These are phyloP conservation scores for Marronus borbonicus DNA, from an alignment of 2,888 invertebrate genomes.

Conservation along the genomic window DNA sequence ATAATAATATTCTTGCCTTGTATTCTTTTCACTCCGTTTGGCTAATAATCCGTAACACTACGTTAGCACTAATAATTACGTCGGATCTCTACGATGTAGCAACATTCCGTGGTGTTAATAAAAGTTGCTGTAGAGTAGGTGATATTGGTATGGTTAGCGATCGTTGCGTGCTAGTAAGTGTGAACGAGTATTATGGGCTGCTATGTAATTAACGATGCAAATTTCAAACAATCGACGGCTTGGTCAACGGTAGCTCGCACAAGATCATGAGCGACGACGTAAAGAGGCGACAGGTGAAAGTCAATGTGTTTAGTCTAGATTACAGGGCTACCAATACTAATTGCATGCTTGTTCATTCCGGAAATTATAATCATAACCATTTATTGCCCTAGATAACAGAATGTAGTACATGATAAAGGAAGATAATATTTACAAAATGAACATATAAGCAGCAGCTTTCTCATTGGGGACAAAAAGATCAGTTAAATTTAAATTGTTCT, in stretches of 20 bases:
- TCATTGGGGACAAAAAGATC: too few relatives aligned
- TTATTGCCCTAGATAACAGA: too few relatives aligned
- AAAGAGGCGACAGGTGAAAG: constrained; percentile 15
- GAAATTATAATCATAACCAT: too few relatives aligned
- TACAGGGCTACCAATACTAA: too few relatives aligned
- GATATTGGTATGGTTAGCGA: constrained; percentile 24
- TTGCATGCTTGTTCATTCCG: too few relatives aligned
- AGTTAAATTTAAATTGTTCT: too few relatives aligned
- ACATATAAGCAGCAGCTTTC: too few relatives aligned
- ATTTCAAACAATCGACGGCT: constrained; percentile 43
- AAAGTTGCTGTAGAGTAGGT: constrained; percentile 23
- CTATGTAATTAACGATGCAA: constrained; percentile 55
- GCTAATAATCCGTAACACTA: constrained; percentile 22
- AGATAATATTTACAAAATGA: too few relatives aligned
- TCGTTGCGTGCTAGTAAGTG: constrained; percentile 45
- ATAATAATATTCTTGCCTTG: constrained; percentile 11
- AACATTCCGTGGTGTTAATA: constrained; percentile 33
- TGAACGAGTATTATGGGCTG: constrained; percentile 45
- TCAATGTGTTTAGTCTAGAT: too few relatives aligned
- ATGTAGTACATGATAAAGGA: too few relatives aligned
- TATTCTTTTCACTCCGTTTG: constrained; percentile 31
- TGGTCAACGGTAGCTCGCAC: constrained; percentile 12
- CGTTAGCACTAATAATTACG: constrained; percentile 16
- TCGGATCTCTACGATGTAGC: background rate
- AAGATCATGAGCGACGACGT: background rate